phyloP scores from a whole-genome alignment of 2,113 vertebrate species.

The Phalacrocorax pelagicus region DNA sequence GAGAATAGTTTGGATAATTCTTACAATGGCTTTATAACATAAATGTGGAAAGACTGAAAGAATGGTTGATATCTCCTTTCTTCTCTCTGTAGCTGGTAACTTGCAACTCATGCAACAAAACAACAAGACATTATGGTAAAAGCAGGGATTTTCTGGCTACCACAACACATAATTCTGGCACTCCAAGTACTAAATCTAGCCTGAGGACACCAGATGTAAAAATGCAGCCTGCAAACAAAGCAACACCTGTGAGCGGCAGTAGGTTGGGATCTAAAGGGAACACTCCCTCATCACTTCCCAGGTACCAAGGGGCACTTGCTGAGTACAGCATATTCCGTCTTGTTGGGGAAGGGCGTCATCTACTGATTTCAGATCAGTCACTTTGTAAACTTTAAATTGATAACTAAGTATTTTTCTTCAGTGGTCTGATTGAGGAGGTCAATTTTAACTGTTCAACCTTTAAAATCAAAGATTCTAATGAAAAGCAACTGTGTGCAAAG shows the following conservation, averaged over 20 bases:
- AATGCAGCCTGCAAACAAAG: conserved; percentile 58
- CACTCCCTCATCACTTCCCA: conserved; percentile 60
- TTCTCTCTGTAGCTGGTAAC: conserved; percentile 82
- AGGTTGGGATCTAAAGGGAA: conserved; percentile 60
- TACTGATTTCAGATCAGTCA: neutral
- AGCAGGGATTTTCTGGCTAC: conserved; percentile 77
- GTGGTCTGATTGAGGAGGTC: neutral
- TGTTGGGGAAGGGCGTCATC: neutral
- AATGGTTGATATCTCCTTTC: neutral
- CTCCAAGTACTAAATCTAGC: conserved; percentile 54
- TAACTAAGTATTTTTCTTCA: neutral
- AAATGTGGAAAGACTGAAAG: neutral
- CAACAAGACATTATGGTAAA: conserved; percentile 78
- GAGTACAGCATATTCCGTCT: neutral
- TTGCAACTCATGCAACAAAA: conserved; percentile 86
- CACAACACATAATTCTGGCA: conserved; percentile 44
- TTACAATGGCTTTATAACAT: neutral
- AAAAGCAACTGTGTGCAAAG: neutral
- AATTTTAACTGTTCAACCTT: neutral
- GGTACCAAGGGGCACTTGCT: conserved; percentile 53
- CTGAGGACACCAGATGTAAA: conserved; percentile 61
- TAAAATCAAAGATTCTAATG: neutral
- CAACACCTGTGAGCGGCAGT: conserved; percentile 15
- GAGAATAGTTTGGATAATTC: neutral
- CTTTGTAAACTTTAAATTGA: neutral